phyloP scores from a whole-genome alignment of 2,888 invertebrate species.

The Rhingia campestris region DNA sequence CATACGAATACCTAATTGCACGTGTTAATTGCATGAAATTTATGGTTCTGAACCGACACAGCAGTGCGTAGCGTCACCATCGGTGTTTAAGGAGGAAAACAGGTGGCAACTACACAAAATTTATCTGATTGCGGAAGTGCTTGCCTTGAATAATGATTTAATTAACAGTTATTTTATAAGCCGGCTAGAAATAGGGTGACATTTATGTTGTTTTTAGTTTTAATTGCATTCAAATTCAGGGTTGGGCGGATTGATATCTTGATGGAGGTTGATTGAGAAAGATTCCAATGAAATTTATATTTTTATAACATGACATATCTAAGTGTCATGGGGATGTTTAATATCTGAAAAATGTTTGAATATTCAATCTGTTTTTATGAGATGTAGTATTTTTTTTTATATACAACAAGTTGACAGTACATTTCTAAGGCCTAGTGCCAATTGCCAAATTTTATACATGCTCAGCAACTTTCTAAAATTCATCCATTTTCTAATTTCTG shows the following conservation, averaged over 20 bases:
- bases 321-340: too few species aligned
- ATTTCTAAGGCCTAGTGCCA: too few species aligned
- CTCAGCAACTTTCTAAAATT: too few species aligned
- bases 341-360: too few species aligned
- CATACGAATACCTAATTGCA: conserved; percentile 38
- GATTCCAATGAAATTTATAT: too few species aligned
- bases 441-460: too few species aligned
- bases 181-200: background rate
- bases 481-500: too few species aligned
- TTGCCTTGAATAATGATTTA: background rate
- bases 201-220: background rate
- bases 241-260: background rate
- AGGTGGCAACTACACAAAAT: conserved; percentile 18
- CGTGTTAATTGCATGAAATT: conserved; percentile 45
- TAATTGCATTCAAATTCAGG: background rate
- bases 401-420: too few species aligned
- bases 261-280: too few species aligned
- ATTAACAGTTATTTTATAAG: background rate
- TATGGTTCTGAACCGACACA: background rate
- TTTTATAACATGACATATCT: too few species aligned
- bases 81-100: background rate
- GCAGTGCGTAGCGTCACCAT: background rate
- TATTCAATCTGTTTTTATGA: too few species aligned
- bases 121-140: conserved; percentile 6
- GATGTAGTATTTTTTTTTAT: too few species aligned